Conservation (phyloP, 2,797 vertebrate genomes). For the Setipinna tenuifilis region DNA sequence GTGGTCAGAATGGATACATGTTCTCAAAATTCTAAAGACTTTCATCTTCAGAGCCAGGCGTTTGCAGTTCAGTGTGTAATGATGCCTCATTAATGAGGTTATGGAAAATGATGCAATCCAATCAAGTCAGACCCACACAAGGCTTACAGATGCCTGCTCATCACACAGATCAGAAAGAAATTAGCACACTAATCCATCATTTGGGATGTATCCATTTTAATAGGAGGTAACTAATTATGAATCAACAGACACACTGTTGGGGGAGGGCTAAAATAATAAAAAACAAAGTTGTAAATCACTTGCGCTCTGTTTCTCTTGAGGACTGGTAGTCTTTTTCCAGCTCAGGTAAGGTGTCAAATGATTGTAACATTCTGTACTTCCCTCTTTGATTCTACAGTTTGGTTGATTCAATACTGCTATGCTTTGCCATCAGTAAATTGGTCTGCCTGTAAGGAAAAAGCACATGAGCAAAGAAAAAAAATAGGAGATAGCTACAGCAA, state of each 20-base stretch:
- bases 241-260: neutral
- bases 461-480: neutral
- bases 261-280: neutral
- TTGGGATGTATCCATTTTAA: neutral
- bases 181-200: neutral
- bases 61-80: neutral
- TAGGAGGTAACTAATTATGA: neutral
- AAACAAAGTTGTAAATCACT: neutral
- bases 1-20: neutral
- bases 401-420: too few species aligned
- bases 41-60: neutral
- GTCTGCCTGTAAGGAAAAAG: neutral
- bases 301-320: too few species aligned
- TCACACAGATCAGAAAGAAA: neutral
- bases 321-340: too few species aligned
- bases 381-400: too few species aligned
- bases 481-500: neutral
- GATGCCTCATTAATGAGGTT: neutral
- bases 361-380: too few species aligned
- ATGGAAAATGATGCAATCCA: slow-evolving; percentile 2
- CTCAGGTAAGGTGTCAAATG: too few species aligned
- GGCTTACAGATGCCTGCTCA: neutral
- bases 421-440: neutral
- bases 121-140: neutral
- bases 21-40: neutral